Evolutionary conservation across 2,113 vertebrate genomes (phyloP).

Genomic region (Coregonus clupeaformis): DNA sequence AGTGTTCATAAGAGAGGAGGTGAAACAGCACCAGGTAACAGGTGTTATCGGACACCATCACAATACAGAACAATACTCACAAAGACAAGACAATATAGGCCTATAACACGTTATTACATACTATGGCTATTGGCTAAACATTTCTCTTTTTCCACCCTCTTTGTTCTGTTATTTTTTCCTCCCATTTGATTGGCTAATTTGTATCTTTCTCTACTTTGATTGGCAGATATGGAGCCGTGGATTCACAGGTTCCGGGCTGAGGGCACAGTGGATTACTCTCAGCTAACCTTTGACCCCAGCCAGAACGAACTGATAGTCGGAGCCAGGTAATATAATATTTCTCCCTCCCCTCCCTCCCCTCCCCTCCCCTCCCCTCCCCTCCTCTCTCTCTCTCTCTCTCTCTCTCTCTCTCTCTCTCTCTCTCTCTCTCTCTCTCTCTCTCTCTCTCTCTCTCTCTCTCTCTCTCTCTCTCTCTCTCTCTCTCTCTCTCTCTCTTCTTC

Average conservation of each 20-base stretch:
- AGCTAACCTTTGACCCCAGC: constrained; percentile 93
- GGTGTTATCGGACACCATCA: background rate
- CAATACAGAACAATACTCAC: background rate
- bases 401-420: too few relatives aligned
- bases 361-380: too few relatives aligned
- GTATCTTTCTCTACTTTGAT: constrained; percentile 15
- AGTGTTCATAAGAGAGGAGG: too few relatives aligned
- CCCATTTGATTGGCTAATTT: constrained; percentile 6
- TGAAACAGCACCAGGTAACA: too few relatives aligned
- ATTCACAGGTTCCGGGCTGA: constrained; percentile 88
- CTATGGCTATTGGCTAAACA: background rate
- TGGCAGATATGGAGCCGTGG: constrained; percentile 93
- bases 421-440: too few relatives aligned
- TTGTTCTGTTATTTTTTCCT: constrained; percentile 8
- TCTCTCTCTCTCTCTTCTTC: too few relatives aligned
- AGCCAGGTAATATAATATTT: constrained; percentile 82
- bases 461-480: too few relatives aligned
- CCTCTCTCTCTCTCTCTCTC: too few relatives aligned
- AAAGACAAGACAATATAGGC: background rate
- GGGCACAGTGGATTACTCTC: constrained; percentile 94
- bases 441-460: background rate
- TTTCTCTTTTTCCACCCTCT: background rate
- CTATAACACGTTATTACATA: background rate
- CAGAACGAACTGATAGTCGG: constrained; percentile 96
- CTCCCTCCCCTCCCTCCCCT: constrained; percentile 16